phyloP scores from a whole-genome alignment of 2,113 vertebrate species.

The Circaetus gallicus region DNA sequence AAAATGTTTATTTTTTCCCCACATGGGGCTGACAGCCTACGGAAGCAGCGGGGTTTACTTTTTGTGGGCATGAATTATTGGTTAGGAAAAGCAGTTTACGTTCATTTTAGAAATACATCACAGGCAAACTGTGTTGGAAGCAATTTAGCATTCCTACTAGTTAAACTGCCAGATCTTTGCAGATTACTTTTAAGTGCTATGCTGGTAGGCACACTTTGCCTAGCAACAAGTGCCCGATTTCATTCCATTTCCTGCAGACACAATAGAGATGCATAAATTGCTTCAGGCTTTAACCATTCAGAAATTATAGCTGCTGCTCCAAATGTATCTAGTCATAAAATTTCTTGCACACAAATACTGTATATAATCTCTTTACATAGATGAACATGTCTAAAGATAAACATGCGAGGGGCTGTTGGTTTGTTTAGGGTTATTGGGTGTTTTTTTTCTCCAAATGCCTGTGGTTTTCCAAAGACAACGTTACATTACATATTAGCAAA shows the following conservation, averaged over 20 bases:
- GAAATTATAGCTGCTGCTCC: background rate
- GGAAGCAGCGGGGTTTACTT: background rate
- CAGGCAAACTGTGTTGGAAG: background rate
- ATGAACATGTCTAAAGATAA: background rate
- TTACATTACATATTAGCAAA: background rate
- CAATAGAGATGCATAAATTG: background rate
- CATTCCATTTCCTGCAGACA: background rate
- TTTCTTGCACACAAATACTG: background rate
- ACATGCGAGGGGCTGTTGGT: background rate
- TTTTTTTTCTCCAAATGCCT: background rate
- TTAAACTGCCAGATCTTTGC: background rate
- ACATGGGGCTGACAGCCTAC: background rate
- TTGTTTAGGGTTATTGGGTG: background rate
- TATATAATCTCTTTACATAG: background rate
- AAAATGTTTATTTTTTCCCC: background rate
- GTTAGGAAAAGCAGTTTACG: background rate
- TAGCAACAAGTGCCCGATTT: slow-evolving; percentile 56
- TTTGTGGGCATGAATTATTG: background rate
- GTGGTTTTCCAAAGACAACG: background rate
- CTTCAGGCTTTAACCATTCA: background rate
- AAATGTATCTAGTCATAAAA: background rate
- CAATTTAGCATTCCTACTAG: slow-evolving; percentile 4
- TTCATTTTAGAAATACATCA: slow-evolving; percentile 1
- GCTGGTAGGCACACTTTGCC: slow-evolving; percentile 23
- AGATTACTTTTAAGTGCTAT: slow-evolving; percentile 3